A percentile compares a stretch with the other conserved stretches of the same genome.
Conservation (phyloP, 2,888 invertebrate genomes). For the Hofmannophila pseudospretella region DNA sequence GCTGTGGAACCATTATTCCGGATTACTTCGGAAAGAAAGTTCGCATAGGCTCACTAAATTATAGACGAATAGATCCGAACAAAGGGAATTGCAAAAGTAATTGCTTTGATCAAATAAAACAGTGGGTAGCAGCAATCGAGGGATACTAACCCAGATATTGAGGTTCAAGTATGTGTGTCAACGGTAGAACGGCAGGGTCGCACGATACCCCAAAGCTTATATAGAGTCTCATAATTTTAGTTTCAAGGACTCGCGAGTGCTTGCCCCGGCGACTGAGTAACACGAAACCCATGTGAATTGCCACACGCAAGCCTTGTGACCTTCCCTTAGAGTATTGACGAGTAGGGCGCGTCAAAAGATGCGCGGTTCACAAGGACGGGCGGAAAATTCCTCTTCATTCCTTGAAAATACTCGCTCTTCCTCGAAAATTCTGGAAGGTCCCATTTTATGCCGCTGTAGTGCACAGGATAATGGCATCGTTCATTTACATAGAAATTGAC, state of each 20-base stretch:
- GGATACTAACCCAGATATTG: conserved; percentile 18
- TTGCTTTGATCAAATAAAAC: conserved; percentile 6
- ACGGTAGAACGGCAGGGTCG: conserved; percentile 23
- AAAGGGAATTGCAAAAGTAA: conserved; percentile 11
- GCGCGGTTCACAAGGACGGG: conserved; percentile 10
- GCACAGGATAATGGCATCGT: neutral
- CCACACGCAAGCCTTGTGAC: conserved; percentile 40
- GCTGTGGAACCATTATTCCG: conserved; percentile 12
- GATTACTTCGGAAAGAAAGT: conserved; percentile 10
- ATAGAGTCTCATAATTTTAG: conserved; percentile 33
- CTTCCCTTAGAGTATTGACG: conserved; percentile 22
- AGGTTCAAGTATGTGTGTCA: conserved; percentile 25
- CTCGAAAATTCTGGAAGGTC: neutral
- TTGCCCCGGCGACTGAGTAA: conserved; percentile 25
- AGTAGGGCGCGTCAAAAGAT: conserved; percentile 6
- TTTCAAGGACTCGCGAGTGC: conserved; percentile 43
- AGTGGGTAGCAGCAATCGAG: conserved; percentile 9
- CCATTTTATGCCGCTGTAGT: neutral
- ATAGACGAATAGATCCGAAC: conserved; percentile 10
- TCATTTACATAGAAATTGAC: conserved; percentile 31
- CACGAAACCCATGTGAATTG: conserved; percentile 34
- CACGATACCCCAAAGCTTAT: conserved; percentile 32
- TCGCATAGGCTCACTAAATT: conserved; percentile 5
- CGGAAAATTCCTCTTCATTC: conserved; percentile 15
- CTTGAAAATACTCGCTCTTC: conserved; percentile 1